Base-by-base conservation (phyloP, 1,140 invertebrate genomes). In the Atta cephalotes region DNA sequence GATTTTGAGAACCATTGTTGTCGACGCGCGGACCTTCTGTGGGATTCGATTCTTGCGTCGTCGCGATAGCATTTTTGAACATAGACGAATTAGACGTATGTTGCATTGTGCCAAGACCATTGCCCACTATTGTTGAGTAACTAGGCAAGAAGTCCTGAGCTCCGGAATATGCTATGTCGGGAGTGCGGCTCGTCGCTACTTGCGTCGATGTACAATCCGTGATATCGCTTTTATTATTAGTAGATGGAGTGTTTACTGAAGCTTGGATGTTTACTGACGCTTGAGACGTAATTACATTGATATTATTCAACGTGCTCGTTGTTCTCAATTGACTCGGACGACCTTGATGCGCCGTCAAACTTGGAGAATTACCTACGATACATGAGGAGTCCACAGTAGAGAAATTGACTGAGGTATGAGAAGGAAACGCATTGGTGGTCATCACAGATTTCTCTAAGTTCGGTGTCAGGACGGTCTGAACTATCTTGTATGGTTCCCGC, bases 401-500 rank as follows among this genome's bases (percentile, higher is more conserved):
- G 14, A 66, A 81, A 39, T 14, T 88, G n/a, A 87, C 76, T n/a
- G 82, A 62, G 31, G 60, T 63, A 9, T 82, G 39, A 12, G 87
- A 79, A 2, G 89, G 28, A 28, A 84, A 90, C 6, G 82, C 53
- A 10, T 35, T 90, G 3, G 86, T 70, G 5, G 79, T 84, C 16
- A 65, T 2, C 3, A 35, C 31, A 28, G 89, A 56, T 60, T 91
- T 91, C 2, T 90, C 89, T n/a, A 90, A 63, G 16, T 35, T 60
- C 2, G 89, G n/a, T 6, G 82, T n/a, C 21, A 90, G 58, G 0
- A 87, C 81, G 14, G 78, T 71, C 18, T 93, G 93, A 6, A 95
- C 91, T 9, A 95, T 92, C 85, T 95, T 95, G 53, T 93, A 93
- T 12, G 93, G 89, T 70, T 95, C 94, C n/a, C 94, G 94, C 6